Conservation (phyloP, 2,888 invertebrate species). For the Xanthorhoe designata region DNA sequence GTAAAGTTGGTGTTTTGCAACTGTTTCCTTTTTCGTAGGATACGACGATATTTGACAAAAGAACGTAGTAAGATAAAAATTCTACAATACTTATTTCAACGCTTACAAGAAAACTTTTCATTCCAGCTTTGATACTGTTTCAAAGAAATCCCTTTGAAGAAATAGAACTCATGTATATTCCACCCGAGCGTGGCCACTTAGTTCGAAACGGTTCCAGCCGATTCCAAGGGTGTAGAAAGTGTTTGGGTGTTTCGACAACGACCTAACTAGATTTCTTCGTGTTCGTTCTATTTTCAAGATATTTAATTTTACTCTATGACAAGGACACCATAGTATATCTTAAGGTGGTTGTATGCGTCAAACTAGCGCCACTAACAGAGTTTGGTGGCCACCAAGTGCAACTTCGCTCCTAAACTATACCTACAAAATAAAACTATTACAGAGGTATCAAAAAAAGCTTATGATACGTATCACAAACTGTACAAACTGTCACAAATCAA, state of each 20-base stretch:
- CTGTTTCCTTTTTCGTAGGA: too few species aligned
- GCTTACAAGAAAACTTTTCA: slow-evolving; percentile 12
- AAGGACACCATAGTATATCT: too few species aligned
- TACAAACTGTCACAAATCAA: too few species aligned
- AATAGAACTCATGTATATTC: slow-evolving; percentile 41
- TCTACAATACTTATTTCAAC: background rate
- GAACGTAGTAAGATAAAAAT: background rate
- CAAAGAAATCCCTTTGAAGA: slow-evolving; percentile 35
- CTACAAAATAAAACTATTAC: too few species aligned
- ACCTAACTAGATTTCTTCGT: slow-evolving; percentile 18
- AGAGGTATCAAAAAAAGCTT: too few species aligned
- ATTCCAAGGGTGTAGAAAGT: slow-evolving; percentile 36
- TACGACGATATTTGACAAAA: too few species aligned
- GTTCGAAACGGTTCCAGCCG: slow-evolving; percentile 35
- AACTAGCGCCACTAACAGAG: too few species aligned
- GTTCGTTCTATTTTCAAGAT: background rate
- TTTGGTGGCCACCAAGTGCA: too few species aligned
- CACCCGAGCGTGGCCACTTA: slow-evolving; percentile 36
- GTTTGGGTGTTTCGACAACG: slow-evolving; percentile 9
- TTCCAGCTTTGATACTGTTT: slow-evolving; percentile 22
- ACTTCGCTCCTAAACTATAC: too few species aligned
- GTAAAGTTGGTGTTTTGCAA: too few species aligned
- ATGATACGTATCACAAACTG: too few species aligned
- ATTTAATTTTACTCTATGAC: background rate
- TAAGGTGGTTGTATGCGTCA: too few species aligned